Percentiles rank a stretch among this genome's conserved stretches.
Conservation (phyloP, 1,140 invertebrate species). For the Himalopsyche phryganea region DNA sequence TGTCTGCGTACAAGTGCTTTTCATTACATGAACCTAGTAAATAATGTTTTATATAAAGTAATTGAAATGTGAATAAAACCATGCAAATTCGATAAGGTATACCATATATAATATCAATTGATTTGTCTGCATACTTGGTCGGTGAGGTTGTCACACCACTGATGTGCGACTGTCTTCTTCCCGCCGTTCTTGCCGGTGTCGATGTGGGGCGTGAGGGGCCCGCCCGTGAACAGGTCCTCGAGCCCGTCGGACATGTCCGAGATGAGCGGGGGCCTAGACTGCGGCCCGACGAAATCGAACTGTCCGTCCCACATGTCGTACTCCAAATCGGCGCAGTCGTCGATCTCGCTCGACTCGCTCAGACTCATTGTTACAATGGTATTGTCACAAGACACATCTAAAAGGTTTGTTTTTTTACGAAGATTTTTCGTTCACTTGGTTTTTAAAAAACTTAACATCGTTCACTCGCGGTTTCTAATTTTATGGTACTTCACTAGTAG, state of each 20-base stretch:
- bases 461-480: no score
- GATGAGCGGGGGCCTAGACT: conserved; percentile 39
- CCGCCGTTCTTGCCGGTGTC: conserved; percentile 50
- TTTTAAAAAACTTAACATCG: no score
- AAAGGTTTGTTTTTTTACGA: no score
- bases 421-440: no score
- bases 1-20: no score
- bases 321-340: conserved; percentile 64
- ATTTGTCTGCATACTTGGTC: conserved; percentile 45
- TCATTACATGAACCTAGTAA: no score
- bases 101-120: no score
- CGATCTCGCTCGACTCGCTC: conserved; percentile 45
- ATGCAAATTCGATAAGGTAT: no score
- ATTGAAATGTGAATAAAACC: no score
- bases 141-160: conserved; percentile 55
- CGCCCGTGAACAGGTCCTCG: conserved; percentile 48
- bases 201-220: conserved; percentile 47
- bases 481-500: no score
- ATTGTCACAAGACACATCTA: background rate
- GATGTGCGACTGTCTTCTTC: conserved; percentile 53
- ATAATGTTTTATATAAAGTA: no score
- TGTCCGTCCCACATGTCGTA: conserved; percentile 85
- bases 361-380: conserved; percentile 31
- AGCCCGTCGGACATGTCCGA: conserved; percentile 42
- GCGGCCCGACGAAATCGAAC: conserved; percentile 76